Evolutionary conservation across 2,888 invertebrate species (phyloP), one percentile per base, ranked within the genome.

Genomic region (Rhogogaster chlorosoma): DNA sequence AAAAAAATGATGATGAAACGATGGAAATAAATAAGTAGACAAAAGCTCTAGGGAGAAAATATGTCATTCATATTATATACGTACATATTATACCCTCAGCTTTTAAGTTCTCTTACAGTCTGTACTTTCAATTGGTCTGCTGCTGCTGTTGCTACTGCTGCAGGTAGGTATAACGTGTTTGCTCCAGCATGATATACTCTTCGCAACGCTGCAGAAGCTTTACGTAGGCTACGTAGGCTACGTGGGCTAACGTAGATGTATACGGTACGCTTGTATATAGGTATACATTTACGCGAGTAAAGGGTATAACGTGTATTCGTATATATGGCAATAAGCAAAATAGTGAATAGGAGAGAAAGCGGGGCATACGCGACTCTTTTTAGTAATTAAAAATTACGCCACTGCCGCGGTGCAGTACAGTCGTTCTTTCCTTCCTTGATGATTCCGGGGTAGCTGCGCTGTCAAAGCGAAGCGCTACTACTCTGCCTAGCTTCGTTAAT

Each of bases 381-480:
- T 78, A 78, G 78, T 78, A 78, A 78, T 78, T 78, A 78, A 78
- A 78, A 78, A 78, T 78, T 78, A 57, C 78, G 57, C 36, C 15
- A 32, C 26, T 61, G 57, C 78, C 6, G 29, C 29, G 15, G 29
- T 53, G 32, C 49, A n/a, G n/a, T n/a, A n/a, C 77, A n/a, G 77
- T 9, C 73, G 73, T 73, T 22, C 45, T 12, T 38, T 22, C 45
- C 12, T 38, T 67, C 12, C 29, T 32, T 26, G 67, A 32, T 36
- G 15, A 38, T 32, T 61, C 1, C 3, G 22, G 22, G 22, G 26
- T 67, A 67, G 38, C 12, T 9, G n/a, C n/a, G 22, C 75, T 78
- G 57, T 78, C 78, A 78, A 78, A 78, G 78, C 57, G 57, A 78
- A 78, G 57, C 53, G 57, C 78, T 38, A 57, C 57, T 42, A 38